Percentiles rank a stretch among this genome's conserved stretches.
These are phyloP conservation scores for Mixornis gularis DNA, from an alignment of 2,113 vertebrate species.

Conservation along the genomic window DNA sequence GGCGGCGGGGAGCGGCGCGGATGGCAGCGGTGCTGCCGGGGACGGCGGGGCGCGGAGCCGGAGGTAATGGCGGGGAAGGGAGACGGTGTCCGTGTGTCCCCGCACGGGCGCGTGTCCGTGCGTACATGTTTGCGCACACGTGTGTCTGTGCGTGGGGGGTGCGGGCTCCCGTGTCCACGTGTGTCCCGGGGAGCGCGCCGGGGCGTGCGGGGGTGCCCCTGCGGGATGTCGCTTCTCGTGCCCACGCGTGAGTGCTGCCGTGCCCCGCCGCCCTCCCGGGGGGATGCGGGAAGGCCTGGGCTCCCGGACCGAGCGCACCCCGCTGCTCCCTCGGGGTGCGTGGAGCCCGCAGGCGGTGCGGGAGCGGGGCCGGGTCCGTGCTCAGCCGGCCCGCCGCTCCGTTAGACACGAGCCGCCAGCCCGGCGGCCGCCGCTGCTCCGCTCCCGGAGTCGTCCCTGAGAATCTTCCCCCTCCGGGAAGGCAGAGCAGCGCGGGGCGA, in stretches of 20 bases:
- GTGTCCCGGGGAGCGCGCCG: not conserved
- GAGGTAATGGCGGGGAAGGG: not conserved
- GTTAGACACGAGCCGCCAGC: not conserved
- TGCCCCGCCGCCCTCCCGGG: not conserved
- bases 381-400: not conserved
- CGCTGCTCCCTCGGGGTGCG: not conserved
- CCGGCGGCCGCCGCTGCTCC: not conserved
- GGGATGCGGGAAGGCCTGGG: not conserved
- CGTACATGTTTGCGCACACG: not conserved
- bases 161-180: not conserved
- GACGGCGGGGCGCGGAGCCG: conserved; percentile 5
- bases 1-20: not conserved
- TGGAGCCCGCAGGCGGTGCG: not conserved
- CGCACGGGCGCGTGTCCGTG: not conserved
- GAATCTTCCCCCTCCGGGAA: not conserved
- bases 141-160: not conserved
- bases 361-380: not conserved
- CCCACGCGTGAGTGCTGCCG: not conserved
- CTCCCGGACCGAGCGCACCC: not conserved
- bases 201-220: not conserved
- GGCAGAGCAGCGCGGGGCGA: not conserved
- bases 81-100: not conserved
- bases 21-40: conserved; percentile 8
- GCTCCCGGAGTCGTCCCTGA: not conserved
- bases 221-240: not conserved